A percentile compares a stretch with the other conserved stretches of the same genome.
Evolutionary conservation across 2,888 invertebrate species (phyloP).

Genomic region (Ceratothoa steindachneri): DNA sequence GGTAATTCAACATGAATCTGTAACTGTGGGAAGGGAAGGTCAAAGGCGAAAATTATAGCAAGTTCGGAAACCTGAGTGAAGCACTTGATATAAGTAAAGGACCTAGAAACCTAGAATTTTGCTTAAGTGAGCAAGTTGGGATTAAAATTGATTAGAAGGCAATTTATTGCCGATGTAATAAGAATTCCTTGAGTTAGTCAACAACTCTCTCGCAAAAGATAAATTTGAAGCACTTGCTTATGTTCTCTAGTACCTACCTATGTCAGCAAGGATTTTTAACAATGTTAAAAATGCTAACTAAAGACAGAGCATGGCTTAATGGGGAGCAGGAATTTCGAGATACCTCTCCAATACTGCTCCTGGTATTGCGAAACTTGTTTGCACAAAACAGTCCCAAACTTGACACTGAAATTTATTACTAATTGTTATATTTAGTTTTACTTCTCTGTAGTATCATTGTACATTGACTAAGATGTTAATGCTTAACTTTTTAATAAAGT

Average conservation of each 20-base stretch:
- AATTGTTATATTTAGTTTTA: not conserved
- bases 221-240: conserved; percentile 21
- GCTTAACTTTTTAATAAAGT: conserved; percentile 10
- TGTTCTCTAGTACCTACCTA: conserved; percentile 17
- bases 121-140: conserved; percentile 14
- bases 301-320: conserved; percentile 18
- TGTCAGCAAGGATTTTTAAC: conserved; percentile 26
- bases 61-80: conserved; percentile 17
- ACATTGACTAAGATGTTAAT: no score
- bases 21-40: conserved; percentile 23
- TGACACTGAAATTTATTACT: conserved; percentile 20
- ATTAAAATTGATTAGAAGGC: conserved; percentile 27
- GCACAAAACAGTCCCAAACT: conserved; percentile 19
- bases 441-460: not conserved
- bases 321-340: conserved; percentile 25
- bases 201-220: conserved; percentile 18
- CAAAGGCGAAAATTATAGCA: conserved; percentile 24
- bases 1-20: conserved; percentile 21
- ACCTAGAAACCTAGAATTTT: no score
- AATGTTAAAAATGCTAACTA: conserved; percentile 20
- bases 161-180: conserved; percentile 18
- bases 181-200: conserved; percentile 25
- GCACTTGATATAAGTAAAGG: conserved; percentile 19
- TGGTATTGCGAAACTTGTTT: conserved; percentile 19
- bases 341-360: conserved; percentile 26